phyloP scores from a whole-genome alignment of 2,888 invertebrate species.

The Caenorhabditis angaria region DNA sequence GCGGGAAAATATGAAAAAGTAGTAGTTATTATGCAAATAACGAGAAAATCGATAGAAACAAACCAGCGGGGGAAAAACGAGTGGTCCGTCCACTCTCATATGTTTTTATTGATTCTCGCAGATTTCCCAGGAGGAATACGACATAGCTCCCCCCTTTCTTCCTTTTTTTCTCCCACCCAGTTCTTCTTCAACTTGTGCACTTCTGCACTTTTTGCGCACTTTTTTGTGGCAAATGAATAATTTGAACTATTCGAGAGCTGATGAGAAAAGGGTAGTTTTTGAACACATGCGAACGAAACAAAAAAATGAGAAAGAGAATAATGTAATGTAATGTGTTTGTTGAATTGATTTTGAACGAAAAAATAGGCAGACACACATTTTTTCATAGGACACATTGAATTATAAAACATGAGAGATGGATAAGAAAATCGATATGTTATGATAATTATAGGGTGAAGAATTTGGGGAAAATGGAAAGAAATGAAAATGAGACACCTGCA shows the following conservation, averaged over 20 bases:
- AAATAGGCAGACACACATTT: no score
- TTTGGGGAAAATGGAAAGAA: no score
- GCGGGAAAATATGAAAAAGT: not conserved
- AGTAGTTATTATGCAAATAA: slow-evolving; percentile 2
- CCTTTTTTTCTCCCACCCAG: no score
- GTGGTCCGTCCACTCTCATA: slow-evolving; percentile 2
- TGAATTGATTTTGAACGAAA: not conserved
- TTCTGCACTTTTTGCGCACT: not conserved
- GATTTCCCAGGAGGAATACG: not conserved
- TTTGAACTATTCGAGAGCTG: not conserved
- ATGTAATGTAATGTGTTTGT: not conserved
- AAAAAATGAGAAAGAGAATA: not conserved
- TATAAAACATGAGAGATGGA: no score
- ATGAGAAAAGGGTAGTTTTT: no score
- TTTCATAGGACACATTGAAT: no score
- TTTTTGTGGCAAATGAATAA: not conserved
- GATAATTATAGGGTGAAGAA: no score
- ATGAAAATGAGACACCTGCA: no score
- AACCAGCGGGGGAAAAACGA: slow-evolving; percentile 1
- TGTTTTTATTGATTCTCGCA: not conserved
- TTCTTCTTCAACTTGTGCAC: no score
- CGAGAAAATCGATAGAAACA: not conserved
- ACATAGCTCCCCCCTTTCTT: no score
- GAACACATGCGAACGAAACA: not conserved
- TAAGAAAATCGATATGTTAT: no score